Percentiles rank a stretch among this genome's conserved stretches.
These are phyloP conservation scores for Diadophis punctatus DNA, from an alignment of 2,113 vertebrate genomes.

Conservation along the genomic window DNA sequence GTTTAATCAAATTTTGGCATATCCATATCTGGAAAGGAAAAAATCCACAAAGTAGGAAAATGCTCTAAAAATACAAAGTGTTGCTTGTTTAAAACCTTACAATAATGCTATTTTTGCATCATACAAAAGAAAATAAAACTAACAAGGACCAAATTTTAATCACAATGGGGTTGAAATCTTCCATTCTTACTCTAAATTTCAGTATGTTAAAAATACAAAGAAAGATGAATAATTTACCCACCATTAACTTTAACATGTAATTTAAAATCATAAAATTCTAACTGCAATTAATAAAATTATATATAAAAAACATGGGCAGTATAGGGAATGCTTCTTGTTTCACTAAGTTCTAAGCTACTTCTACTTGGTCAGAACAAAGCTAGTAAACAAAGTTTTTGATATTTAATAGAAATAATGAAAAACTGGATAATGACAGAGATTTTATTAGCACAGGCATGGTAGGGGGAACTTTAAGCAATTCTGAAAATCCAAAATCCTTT, in stretches of 20 bases:
- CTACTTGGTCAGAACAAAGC: background rate
- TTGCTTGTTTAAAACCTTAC: background rate
- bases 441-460: background rate
- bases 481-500: background rate
- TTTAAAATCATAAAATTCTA: background rate
- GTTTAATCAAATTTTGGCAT: conserved; percentile 92
- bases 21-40: conserved; percentile 83
- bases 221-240: background rate
- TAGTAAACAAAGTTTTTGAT: background rate
- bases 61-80: background rate
- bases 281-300: background rate
- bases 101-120: background rate
- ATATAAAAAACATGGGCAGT: background rate
- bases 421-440: background rate
- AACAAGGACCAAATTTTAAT: background rate
- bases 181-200: background rate
- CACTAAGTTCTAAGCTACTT: background rate
- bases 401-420: background rate
- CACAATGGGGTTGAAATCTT: background rate
- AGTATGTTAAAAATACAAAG: background rate
- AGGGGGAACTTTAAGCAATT: background rate
- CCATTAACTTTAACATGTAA: background rate
- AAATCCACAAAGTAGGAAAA: background rate
- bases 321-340: background rate
- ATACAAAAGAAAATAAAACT: background rate